Evolutionary conservation across 2,888 invertebrate genomes (phyloP).

Genomic region (Drosophila bunnanda): DNA sequence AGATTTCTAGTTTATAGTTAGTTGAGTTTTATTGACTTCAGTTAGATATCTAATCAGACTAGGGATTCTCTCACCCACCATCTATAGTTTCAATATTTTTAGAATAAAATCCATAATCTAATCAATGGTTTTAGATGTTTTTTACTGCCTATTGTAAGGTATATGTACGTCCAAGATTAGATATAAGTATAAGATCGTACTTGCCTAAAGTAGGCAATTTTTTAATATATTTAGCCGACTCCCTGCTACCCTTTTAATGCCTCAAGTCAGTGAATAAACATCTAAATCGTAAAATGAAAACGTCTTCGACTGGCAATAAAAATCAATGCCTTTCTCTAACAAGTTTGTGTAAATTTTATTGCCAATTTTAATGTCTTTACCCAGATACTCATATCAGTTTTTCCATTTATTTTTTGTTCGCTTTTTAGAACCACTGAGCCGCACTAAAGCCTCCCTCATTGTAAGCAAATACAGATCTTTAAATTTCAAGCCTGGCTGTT

Average conservation of each 20-base stretch:
- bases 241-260: not conserved
- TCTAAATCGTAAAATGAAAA: not conserved
- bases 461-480: not conserved
- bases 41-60: not conserved
- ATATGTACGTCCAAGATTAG: not conserved
- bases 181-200: not conserved
- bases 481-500: constrained; percentile 18
- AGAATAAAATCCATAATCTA: not conserved
- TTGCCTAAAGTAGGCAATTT: not conserved
- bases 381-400: constrained; percentile 9
- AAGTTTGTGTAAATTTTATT: constrained; percentile 5
- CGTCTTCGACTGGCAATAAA: not conserved
- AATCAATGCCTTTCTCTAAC: not conserved
- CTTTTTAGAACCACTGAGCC: not conserved
- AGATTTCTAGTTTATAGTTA: too few species aligned
- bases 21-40: not conserved
- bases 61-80: not conserved
- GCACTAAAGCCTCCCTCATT: not conserved
- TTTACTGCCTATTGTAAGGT: not conserved
- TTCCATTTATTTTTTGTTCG: not conserved
- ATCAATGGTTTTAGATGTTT: not conserved
- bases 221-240: not conserved
- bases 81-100: not conserved
- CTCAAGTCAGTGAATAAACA: not conserved
- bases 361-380: constrained; percentile 3